These are phyloP conservation scores for Lichenostomus cassidix DNA, from an alignment of 2,113 vertebrate genomes.

Conservation along the genomic window DNA sequence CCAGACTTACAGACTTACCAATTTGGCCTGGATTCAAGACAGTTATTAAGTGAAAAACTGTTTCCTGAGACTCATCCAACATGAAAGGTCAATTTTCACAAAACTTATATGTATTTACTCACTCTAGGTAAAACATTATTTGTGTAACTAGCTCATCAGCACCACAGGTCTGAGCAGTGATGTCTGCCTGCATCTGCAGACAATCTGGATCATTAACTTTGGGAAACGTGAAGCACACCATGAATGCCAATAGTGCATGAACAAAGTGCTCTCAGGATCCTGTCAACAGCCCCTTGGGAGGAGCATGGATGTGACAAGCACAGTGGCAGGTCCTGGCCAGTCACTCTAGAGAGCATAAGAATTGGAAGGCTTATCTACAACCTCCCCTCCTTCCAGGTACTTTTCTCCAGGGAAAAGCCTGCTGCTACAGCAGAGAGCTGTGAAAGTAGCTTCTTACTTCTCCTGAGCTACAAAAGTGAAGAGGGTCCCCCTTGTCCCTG, in stretches of 20 bases:
- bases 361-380: not conserved
- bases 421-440: not conserved
- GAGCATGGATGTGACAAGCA: not conserved
- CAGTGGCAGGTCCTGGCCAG: not conserved
- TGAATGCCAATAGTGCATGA: slow-evolving; percentile 12
- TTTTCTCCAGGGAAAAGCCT: not conserved
- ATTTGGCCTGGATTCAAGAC: slow-evolving; percentile 36
- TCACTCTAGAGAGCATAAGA: not conserved
- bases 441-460: not conserved
- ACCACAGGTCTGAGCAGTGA: not conserved
- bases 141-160: not conserved
- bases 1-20: slow-evolving; percentile 2
- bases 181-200: slow-evolving; percentile 30
- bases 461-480: not conserved
- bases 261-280: not conserved
- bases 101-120: not conserved
- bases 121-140: not conserved
- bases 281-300: not conserved
- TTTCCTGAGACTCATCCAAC: not conserved
- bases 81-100: slow-evolving; percentile 3
- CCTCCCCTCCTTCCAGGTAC: not conserved
- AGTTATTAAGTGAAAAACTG: slow-evolving; percentile 5
- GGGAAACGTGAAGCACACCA: not conserved
- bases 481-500: not conserved
- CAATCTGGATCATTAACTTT: not conserved